Evolutionary conservation across 2,797 vertebrate genomes (phyloP).

Genomic region (Squalus acanthias): DNA sequence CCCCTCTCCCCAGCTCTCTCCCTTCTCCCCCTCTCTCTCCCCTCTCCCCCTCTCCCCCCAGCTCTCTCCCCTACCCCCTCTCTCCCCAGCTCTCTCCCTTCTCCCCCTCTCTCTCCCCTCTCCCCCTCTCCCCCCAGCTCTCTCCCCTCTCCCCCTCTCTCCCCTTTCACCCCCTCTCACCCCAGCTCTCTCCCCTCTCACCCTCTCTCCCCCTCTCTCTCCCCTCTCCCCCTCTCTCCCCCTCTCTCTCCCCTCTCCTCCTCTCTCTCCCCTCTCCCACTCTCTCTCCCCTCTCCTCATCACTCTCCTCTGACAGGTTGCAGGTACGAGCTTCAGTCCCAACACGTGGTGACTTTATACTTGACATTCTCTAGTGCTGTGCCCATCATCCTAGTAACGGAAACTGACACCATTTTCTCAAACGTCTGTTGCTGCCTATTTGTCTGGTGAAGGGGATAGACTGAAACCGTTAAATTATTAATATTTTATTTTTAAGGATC

Average conservation of each 20-base stretch:
- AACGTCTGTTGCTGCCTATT: neutral
- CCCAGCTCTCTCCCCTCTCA: neutral
- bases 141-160: neutral
- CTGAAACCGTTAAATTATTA: neutral
- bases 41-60: neutral
- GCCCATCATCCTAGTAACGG: neutral
- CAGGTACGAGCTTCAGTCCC: neutral
- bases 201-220: neutral
- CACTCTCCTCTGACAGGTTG: neutral
- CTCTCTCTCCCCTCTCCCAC: too few relatives aligned
- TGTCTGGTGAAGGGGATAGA: neutral
- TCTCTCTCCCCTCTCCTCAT: neutral
- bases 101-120: neutral
- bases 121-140: neutral
- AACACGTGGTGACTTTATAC: neutral
- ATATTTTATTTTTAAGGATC: conserved; percentile 50
- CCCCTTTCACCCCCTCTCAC: too few relatives aligned
- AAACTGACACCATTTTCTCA: neutral
- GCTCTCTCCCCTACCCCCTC: neutral
- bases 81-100: neutral
- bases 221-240: too few relatives aligned
- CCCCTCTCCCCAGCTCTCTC: neutral
- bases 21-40: neutral
- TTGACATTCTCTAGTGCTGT: neutral
- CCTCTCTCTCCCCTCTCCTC: too few relatives aligned